phyloP scores from a whole-genome alignment of 1,140 invertebrate genomes.

The Nasonia longicornis region DNA sequence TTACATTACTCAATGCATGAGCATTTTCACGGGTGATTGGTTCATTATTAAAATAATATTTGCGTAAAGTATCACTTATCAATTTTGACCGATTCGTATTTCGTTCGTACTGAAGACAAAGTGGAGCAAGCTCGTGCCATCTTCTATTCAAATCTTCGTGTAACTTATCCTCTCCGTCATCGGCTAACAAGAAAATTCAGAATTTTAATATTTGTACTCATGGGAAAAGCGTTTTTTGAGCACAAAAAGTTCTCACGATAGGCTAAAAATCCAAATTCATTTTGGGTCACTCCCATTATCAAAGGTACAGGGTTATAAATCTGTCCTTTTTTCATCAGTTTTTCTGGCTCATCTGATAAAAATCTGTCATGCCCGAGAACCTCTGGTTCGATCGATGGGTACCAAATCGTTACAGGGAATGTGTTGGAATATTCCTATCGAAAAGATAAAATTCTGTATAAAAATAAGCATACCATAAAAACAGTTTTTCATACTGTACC shows the following conservation, averaged over 20 bases:
- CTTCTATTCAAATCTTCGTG: slow-evolving; percentile 64
- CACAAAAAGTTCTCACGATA: background rate
- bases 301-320: slow-evolving; percentile 3
- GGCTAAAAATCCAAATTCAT: background rate
- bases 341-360: slow-evolving; percentile 69
- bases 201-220: background rate
- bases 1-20: background rate
- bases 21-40: slow-evolving; percentile 57
- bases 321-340: background rate
- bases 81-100: slow-evolving; percentile 61
- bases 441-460: too few relatives aligned
- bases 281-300: background rate
- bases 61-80: slow-evolving; percentile 64
- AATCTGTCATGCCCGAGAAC: slow-evolving; percentile 74
- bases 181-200: background rate
- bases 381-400: slow-evolving; percentile 74
- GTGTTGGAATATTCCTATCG: background rate
- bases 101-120: slow-evolving; percentile 69
- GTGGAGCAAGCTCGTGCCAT: slow-evolving; percentile 68
- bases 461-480: too few relatives aligned
- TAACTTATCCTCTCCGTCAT: slow-evolving; percentile 58
- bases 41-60: slow-evolving; percentile 62
- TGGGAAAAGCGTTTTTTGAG: background rate
- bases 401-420: slow-evolving; percentile 74
- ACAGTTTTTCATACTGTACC: too few relatives aligned